Evolutionary conservation across 2,113 vertebrate genomes (phyloP).

Genomic region (Vulpes lagopus): DNA sequence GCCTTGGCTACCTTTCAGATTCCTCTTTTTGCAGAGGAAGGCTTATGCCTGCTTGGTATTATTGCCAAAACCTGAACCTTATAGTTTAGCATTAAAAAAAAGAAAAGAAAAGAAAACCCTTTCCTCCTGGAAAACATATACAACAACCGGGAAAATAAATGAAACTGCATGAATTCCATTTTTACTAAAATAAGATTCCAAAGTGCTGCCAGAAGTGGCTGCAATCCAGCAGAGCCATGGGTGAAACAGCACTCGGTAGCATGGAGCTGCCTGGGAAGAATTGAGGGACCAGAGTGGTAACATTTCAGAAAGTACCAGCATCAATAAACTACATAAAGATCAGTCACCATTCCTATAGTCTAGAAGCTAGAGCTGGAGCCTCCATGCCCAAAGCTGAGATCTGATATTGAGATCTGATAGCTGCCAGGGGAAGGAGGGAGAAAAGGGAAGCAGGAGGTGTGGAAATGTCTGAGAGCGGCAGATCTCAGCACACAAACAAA

Average conservation of each 20-base stretch:
- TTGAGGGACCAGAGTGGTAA: neutral
- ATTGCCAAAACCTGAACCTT: neutral
- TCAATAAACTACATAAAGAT: neutral
- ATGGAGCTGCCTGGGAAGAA: neutral
- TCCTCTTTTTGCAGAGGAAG: neutral
- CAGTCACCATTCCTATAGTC: neutral
- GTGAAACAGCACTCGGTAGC: neutral
- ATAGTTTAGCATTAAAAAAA: neutral
- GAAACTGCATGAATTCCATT: neutral
- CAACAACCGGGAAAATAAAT: neutral
- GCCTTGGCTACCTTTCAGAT: neutral
- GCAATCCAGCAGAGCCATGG: neutral
- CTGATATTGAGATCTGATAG: neutral
- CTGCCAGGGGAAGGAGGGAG: neutral
- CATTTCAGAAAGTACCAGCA: neutral
- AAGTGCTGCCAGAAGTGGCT: neutral
- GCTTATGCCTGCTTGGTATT: neutral
- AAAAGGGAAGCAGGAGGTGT: neutral
- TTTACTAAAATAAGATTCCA: neutral
- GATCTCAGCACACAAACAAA: neutral
- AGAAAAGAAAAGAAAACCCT: neutral
- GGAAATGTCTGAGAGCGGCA: neutral
- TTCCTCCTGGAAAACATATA: conserved; percentile 2
- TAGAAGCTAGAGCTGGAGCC: neutral
- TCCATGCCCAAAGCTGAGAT: neutral